Evolutionary conservation across 2,113 vertebrate species (phyloP), one percentile per base, ranked within the genome.

Genomic region (Nansenia antarctica): DNA sequence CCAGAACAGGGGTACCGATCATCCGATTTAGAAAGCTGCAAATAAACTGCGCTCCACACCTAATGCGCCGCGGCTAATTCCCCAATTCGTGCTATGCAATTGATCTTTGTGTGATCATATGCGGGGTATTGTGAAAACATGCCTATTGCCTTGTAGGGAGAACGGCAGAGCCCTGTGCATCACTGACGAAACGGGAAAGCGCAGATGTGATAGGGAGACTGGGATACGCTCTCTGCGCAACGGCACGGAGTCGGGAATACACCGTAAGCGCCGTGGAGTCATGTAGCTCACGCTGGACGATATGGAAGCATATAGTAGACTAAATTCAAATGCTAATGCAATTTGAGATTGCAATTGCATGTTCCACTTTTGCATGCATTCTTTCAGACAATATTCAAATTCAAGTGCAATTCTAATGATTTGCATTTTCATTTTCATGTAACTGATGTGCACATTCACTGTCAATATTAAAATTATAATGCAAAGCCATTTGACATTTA

Each of bases 181-280:
- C 77, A 76, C 80, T 67, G 73, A 80, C 78, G 80, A 76, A 81
- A 85, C 60, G 42, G 32, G 62, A 74, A 74, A 76, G 74, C 57
- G 53, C 78, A 69, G 65, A 81, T 77, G 37, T 74, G 84, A 84
- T 72, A 61, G 69, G 65, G 49, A 70, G 77, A 75, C 27, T 62
- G 73, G 32, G 31, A 53, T 85, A 83, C 85, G 84, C 55, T 52
- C 4, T 72, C 76, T 77, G 70, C 85, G 86, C 45, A 84, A 76
- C 70, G 3, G 37, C 60, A 45, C 5, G 53, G 42, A 69, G 75
- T 30, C 59, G 0, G 27, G 29, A 79, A 82, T 81, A 35, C 15
- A 61, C 73, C 86, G 77, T 80, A 52, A n/a, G 45, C 45, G n/a
- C n/a, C 45, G 45, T 62, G 34, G 14, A 62, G 11, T 14, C 34